Base-by-base conservation (phyloP, 2,797 vertebrate species). In the Setipinna tenuifilis region DNA sequence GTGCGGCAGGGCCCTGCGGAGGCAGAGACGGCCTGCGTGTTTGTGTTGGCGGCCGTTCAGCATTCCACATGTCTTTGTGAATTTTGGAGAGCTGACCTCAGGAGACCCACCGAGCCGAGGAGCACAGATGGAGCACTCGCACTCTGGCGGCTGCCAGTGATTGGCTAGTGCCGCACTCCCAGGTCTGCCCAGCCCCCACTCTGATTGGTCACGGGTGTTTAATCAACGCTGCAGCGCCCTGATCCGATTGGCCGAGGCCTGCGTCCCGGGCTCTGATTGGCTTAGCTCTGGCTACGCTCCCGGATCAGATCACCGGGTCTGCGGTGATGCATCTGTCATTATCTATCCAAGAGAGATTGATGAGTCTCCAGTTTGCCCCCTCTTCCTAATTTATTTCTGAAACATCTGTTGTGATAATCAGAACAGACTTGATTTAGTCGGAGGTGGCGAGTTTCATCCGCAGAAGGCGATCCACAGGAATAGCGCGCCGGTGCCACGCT, bases 41-140 rank as follows among this genome's bases (percentile, higher is more conserved):
- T 95, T 95, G 92, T 90, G 88, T 94, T 96, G 95, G 95, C 94
- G 91, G 87, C 89, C 84, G 88, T 71, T 91, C 91, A 91, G 93
- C 95, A 96, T 95, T 96, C 95, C 95, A 93, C 94, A 94, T 94
- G 94, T 95, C 95, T 95, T 95, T 95, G 95, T 95, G 94, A 95
- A 94, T 93, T 95, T 94, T 93, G 93, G 93, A 92, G 95, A 92
- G 86, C 91, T 95, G 95, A 95, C 94, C 94, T 95, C 94, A 94
- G 89, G 93, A 95, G 94, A 95, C 94, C 93, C 94, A 92, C 91
- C 91, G 91, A 88, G 86, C 93, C 92, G 92, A 91, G 93, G 91
- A 91, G 91, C 89, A 87, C 93, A 93, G 92, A 94, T 93, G 92
- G 89, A 93, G 35, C 71, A 2, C 71, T 78, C 71, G 31, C 71